phyloP scores from a whole-genome alignment of 2,113 vertebrate genomes.

The human region GRCh38 chr11:130783501-130784000 shows the following conservation, averaged over 20 bases:
- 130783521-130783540: fast-evolving
- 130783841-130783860: not conserved
- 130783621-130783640: not conserved
- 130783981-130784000: conserved; percentile 1
- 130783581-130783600: not conserved
- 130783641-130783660: not conserved
- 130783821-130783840: not conserved
- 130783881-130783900: not conserved
- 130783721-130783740: not conserved
- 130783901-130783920: not conserved
- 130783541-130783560: not conserved
- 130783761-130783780: not conserved
- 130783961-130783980: not conserved
- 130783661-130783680: not conserved
- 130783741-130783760: not conserved
- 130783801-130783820: not conserved
- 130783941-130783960: conserved; percentile 23
- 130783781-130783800: not conserved
- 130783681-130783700: not conserved
- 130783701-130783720: not conserved
- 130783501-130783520: too few relatives aligned
- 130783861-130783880: conserved; percentile 27
- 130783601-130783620: not conserved
- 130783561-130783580: not conserved
- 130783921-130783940: not conserved